phyloP scores from a whole-genome alignment of 1,140 invertebrate species.

The Drosophila bocqueti region DNA sequence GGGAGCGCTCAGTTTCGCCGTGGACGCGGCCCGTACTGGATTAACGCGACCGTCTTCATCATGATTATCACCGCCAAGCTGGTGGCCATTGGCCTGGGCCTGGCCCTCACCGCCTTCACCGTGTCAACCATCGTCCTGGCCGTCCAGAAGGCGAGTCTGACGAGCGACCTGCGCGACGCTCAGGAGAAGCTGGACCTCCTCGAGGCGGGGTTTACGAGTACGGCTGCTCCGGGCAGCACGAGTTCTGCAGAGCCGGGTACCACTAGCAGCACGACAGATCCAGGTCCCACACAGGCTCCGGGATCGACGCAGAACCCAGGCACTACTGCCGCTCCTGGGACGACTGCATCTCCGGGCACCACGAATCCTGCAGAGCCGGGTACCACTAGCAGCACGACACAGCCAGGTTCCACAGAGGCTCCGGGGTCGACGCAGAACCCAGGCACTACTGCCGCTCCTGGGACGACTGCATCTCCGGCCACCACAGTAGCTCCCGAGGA shows the following conservation, averaged over 20 bases:
- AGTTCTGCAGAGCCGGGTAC: conserved; percentile 13
- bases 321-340: not conserved
- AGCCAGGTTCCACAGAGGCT: conserved; percentile 3
- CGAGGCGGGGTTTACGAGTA: conserved; percentile 44
- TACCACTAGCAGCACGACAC: conserved; percentile 12
- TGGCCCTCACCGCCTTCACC: conserved; percentile 83
- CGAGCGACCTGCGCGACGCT: conserved; percentile 63
- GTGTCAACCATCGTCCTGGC: conserved; percentile 85
- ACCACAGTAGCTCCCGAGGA: conserved; percentile 52
- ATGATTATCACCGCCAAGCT: conserved; percentile 80
- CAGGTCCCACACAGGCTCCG: conserved; percentile 5
- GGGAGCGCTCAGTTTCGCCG: conserved; percentile 51
- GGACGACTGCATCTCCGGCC: conserved; percentile 10
- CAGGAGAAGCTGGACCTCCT: conserved; percentile 68
- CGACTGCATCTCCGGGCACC: conserved; percentile 13
- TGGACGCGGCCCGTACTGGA: conserved; percentile 47
- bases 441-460: conserved; percentile 1
- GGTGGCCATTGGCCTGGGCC: conserved; percentile 67
- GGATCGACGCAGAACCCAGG: conserved; percentile 11
- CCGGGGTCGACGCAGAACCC: conserved; percentile 13
- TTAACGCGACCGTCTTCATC: conserved; percentile 23
- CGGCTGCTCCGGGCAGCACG: conserved; percentile 23
- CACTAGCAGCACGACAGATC: conserved; percentile 11
- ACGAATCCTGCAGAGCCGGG: conserved; percentile 12
- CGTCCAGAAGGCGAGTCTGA: conserved; percentile 72